Base-by-base conservation (phyloP, 1,140 invertebrate genomes). In the Coelopa frigida region DNA sequence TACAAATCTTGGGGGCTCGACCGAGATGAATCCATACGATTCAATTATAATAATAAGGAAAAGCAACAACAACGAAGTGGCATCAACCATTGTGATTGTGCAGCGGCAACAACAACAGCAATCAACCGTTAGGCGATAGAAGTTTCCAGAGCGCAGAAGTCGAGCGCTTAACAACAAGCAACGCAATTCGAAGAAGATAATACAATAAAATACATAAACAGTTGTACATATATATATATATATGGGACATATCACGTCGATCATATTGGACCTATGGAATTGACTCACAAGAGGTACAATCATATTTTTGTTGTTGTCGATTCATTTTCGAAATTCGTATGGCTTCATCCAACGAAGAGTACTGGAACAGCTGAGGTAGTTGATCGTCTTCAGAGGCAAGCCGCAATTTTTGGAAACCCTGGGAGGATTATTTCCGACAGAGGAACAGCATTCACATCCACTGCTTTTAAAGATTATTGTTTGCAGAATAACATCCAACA, bases 301-400 rank as follows among this genome's bases (percentile, higher is more conserved):
- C 54, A 71, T 50, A 54, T 72, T 6, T 56, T 73, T 0, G 59
- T 52, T 0, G 46, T 73, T 0, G 47, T 70, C 4, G 69, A 72
- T 49, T 60, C 40, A 1, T 72, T 71, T 52, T 59, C 61, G 1
- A 72, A 72, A 31, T 72, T 70, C 52, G 49, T 55, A 2, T 70
- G 61, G 57, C n/a, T 72, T 15, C 26, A 36, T 36, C 33, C 32
- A 36, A 45, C 44, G 7, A 58, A 45, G 56, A 54, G 47, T 54
- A 53, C 12, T 11, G 24, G 20, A 11, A 26, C 5, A 11, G 46
- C 36, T 17, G 46, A 20, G 10, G 35, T 15, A 42, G 49, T 38
- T 20, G 33, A 48, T 42, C 31, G 15, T 36, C 48, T 41, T 26
- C 22, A 20, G 45, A 49, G 14, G 44, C 44, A 29, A 14, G 35